Conservation (phyloP, 2,888 invertebrate genomes). For the Diachrysia chrysitis region DNA sequence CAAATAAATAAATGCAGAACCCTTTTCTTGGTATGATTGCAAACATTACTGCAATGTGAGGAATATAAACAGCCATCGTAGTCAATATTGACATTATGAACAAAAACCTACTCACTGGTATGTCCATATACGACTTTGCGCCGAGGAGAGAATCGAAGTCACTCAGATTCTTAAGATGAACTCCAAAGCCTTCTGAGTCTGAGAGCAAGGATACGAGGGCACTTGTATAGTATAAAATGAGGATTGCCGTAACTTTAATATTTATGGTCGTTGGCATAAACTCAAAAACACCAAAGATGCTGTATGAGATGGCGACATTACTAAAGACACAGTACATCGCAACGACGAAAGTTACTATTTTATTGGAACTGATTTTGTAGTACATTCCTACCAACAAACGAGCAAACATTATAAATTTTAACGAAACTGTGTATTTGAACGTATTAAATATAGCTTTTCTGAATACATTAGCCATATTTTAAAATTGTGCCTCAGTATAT, state of each 20-base stretch:
- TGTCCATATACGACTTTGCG: not conserved
- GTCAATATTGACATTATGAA: not conserved
- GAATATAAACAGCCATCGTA: not conserved
- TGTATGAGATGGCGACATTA: not conserved
- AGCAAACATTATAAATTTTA: not conserved
- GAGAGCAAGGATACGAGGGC: not conserved
- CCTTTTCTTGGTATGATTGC: not conserved
- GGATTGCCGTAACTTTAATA: not conserved
- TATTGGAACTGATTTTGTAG: not conserved
- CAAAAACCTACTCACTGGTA: not conserved
- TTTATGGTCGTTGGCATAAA: not conserved
- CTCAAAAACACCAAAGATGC: too few relatives aligned
- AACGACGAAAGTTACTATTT: not conserved
- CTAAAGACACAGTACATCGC: not conserved
- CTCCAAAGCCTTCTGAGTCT: not conserved
- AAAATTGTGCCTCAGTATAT: not conserved
- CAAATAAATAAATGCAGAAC: not conserved
- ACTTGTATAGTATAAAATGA: not conserved
- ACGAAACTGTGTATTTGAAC: not conserved
- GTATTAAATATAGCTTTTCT: not conserved
- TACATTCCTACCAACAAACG: not conserved
- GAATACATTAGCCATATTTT: not conserved
- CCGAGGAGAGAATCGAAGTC: not conserved
- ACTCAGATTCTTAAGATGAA: not conserved
- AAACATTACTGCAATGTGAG: not conserved